phyloP scores from a whole-genome alignment of 2,888 invertebrate genomes.

The Sesia apiformis region DNA sequence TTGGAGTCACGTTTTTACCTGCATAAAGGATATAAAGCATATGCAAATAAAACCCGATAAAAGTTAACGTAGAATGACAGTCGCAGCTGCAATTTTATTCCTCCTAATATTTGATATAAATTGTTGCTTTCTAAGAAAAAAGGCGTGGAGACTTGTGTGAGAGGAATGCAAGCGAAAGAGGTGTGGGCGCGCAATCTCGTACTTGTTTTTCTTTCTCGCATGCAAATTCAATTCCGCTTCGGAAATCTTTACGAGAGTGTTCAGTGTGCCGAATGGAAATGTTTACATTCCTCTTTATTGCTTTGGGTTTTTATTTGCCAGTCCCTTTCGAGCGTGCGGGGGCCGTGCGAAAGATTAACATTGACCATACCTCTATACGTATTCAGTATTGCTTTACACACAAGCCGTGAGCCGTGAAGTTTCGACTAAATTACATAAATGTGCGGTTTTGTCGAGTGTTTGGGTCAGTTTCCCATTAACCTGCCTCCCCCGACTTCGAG shows the following conservation, averaged over 20 bases:
- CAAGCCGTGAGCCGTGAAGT: slow-evolving; percentile 6
- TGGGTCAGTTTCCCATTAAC: slow-evolving; percentile 22
- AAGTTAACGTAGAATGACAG: slow-evolving; percentile 31
- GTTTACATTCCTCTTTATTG: slow-evolving; percentile 33
- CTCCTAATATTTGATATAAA: slow-evolving; percentile 9
- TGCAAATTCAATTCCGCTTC: slow-evolving; percentile 44
- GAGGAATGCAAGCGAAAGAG: slow-evolving; percentile 29
- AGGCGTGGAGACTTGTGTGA: slow-evolving; percentile 16
- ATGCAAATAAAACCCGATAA: slow-evolving; percentile 51
- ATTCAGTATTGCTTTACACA: background rate
- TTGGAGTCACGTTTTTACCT: slow-evolving; percentile 55
- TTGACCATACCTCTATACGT: background rate
- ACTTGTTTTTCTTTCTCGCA: slow-evolving; percentile 25
- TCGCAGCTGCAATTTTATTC: slow-evolving; percentile 29
- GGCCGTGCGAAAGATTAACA: slow-evolving; percentile 18
- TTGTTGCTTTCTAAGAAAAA: slow-evolving; percentile 13
- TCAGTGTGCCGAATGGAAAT: slow-evolving; percentile 36
- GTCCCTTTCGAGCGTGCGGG: slow-evolving; percentile 14
- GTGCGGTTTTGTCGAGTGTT: slow-evolving; percentile 28
- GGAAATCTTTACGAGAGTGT: slow-evolving; percentile 41
- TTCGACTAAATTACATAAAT: slow-evolving; percentile 18
- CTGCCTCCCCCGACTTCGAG: slow-evolving; percentile 10
- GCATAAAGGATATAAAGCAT: slow-evolving; percentile 32
- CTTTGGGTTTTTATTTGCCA: slow-evolving; percentile 26
- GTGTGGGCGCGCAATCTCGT: slow-evolving; percentile 29